phyloP scores from a whole-genome alignment of 2,113 vertebrate genomes.

The Phalacrocorax aristotelis region DNA sequence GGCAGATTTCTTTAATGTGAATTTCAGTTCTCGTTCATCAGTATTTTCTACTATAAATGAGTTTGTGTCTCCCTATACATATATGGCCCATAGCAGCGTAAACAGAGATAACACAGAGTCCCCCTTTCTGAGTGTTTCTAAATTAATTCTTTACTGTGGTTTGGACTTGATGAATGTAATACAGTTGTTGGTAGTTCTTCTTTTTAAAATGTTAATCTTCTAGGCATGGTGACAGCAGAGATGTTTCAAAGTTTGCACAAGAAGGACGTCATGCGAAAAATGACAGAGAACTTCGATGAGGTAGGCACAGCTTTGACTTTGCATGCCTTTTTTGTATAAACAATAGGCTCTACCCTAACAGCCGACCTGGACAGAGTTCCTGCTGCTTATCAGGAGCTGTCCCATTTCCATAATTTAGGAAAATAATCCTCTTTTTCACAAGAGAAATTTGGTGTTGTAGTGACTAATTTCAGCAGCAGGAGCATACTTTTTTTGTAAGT shows the following conservation, averaged over 20 bases:
- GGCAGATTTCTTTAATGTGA: background rate
- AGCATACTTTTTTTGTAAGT: background rate
- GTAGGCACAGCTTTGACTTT: conserved; percentile 56
- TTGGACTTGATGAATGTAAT: background rate
- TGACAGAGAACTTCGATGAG: conserved; percentile 90
- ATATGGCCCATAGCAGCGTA: no score
- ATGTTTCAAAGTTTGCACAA: conserved; percentile 85
- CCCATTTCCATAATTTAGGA: background rate
- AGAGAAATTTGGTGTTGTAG: background rate
- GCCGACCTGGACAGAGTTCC: background rate
- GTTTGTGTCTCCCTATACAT: background rate
- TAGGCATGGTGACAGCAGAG: conserved; percentile 90
- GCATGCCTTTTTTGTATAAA: background rate
- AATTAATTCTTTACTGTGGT: background rate
- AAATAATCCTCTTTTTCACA: background rate
- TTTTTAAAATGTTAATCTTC: background rate
- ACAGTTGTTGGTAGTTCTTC: background rate
- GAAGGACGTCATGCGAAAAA: conserved; percentile 81
- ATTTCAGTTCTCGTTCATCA: background rate
- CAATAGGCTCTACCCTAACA: background rate
- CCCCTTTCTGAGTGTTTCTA: background rate
- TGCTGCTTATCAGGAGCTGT: background rate
- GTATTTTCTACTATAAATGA: background rate
- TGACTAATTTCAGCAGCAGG: background rate
- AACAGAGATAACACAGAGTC: background rate